Percentiles rank a stretch among this genome's conserved stretches.
Evolutionary conservation across 2,888 invertebrate species (phyloP).

Genomic region (Gandaritis pyraliata): DNA sequence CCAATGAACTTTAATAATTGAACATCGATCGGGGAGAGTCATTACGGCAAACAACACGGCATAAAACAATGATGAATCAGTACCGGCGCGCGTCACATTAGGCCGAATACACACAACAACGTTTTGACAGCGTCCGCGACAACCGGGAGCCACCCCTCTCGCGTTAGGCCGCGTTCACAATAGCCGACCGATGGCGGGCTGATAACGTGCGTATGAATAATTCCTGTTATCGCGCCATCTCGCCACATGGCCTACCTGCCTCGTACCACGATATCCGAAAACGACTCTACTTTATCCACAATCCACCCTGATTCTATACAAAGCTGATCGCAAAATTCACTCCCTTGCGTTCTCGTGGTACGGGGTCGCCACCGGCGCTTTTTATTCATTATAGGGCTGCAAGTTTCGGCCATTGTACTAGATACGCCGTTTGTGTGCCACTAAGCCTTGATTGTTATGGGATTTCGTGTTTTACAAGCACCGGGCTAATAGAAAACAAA

Average conservation of each 20-base stretch:
- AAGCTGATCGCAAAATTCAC: constrained; percentile 46
- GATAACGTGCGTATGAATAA: constrained; percentile 84
- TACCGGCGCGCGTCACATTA: constrained; percentile 70
- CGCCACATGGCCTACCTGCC: constrained; percentile 84
- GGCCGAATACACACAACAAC: constrained; percentile 72
- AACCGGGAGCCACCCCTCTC: constrained; percentile 79
- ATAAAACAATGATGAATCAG: constrained; percentile 78
- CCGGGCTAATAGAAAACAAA: constrained; percentile 68
- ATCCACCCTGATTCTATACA: constrained; percentile 43
- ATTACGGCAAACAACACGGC: constrained; percentile 59
- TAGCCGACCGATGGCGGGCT: constrained; percentile 80
- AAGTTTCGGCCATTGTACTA: constrained; percentile 78
- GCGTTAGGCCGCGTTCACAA: constrained; percentile 77
- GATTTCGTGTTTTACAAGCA: constrained; percentile 71
- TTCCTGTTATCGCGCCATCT: constrained; percentile 83
- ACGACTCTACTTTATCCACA: constrained; percentile 51
- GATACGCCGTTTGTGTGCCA: constrained; percentile 73
- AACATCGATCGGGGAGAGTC: constrained; percentile 49
- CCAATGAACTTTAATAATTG: constrained; percentile 46
- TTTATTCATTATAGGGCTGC: constrained; percentile 80
- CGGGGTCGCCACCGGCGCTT: constrained; percentile 67
- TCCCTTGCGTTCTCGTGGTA: constrained; percentile 57
- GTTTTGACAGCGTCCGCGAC: constrained; percentile 80
- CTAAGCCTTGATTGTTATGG: constrained; percentile 75
- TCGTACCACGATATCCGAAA: constrained; percentile 68